These are phyloP conservation scores for Thymallus thymallus DNA, from an alignment of 2,113 vertebrate genomes.

Conservation along the genomic window DNA sequence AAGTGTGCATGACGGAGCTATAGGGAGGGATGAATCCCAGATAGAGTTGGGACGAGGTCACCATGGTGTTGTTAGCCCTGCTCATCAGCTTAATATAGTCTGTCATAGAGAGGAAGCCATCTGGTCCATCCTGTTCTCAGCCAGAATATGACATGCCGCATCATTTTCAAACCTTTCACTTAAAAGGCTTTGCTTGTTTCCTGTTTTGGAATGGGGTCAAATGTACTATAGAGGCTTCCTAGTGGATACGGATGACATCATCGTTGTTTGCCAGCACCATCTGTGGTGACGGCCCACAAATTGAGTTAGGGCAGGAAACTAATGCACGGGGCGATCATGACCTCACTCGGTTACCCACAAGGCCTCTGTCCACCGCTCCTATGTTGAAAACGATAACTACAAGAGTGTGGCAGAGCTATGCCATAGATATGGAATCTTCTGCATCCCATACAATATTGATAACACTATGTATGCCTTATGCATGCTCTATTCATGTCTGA, in stretches of 20 bases:
- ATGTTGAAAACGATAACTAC: neutral
- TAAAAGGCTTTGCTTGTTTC: neutral
- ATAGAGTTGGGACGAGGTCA: too few species aligned
- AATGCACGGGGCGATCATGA: neutral
- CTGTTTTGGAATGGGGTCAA: neutral
- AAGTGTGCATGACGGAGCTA: too few species aligned
- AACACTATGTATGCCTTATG: neutral
- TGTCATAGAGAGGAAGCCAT: neutral
- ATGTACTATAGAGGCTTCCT: neutral
- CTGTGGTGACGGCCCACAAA: neutral
- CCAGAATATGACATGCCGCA: neutral
- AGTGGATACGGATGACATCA: neutral
- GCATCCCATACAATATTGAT: too few species aligned
- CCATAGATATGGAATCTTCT: neutral
- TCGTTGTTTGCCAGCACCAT: neutral
- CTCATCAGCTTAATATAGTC: slow-evolving; percentile 2
- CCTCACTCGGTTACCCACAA: neutral
- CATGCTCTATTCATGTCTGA: neutral
- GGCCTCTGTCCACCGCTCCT: neutral
- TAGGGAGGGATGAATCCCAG: too few species aligned
- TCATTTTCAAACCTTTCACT: neutral
- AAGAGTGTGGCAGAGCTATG: neutral
- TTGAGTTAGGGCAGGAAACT: neutral
- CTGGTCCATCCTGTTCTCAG: neutral
- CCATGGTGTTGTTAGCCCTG: too few species aligned